Evolutionary conservation across 1,140 invertebrate genomes (phyloP), one percentile per base, ranked within the genome.

Genomic region (Nasonia giraulti): DNA sequence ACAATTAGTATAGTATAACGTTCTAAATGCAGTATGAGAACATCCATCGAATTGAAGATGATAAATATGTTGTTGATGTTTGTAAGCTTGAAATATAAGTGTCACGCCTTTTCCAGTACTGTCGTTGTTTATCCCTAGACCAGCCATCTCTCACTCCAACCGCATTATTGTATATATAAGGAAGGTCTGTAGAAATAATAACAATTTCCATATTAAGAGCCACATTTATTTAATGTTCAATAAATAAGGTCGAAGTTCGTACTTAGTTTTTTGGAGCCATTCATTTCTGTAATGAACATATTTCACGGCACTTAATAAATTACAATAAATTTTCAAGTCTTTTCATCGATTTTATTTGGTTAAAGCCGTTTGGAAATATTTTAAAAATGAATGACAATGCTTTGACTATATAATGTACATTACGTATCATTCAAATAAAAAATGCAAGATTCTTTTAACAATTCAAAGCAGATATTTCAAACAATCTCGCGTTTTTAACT

Each of bases 41-140:
- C 84, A 85, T 50, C 76, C 75, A 82, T 85, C 74, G 82, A 87
- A 88, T 86, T 17, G 80, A 87, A 88, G 77, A 85, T 87, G 85
- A 86, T 87, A 89, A 90, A 89, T 88, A 87, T 90, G 87, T 90
- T 91, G 90, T 90, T 92, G 90, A 90, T 92, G 90, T 92, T 93
- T 92, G 90, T 91, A 92, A 92, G 90, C 90, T 91, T 92, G 87
- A 92, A 92, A 91, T 91, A 91, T 91, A 91, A 90, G 88, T 91
- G 91, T 92, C 92, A 90, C 88, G 90, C 89, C 90, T 91, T 91
- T 91, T 88, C 83, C 84, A 87, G 62, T 86, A 89, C 87, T 85
- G 20, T 74, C 78, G 12, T 82, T 74, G 31, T 73, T 85, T 27
- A 75, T 85, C 17, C 14, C 20, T 79, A 62, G 0, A 44, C 17